phyloP scores from a whole-genome alignment of 1,140 invertebrate genomes.

The Pemphigus obesinymphae region DNA sequence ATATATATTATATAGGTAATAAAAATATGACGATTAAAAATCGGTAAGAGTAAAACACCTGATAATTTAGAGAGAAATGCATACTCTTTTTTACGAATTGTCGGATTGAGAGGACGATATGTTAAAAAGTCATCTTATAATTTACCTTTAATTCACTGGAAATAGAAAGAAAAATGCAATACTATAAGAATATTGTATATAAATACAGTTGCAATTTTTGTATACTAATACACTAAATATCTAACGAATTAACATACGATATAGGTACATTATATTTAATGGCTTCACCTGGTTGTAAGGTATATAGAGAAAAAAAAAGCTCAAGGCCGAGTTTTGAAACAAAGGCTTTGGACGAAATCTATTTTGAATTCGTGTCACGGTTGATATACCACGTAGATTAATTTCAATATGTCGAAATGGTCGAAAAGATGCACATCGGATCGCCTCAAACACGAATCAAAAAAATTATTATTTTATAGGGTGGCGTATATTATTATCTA shows the following conservation, averaged over 20 bases:
- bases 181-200: no score
- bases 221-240: no score
- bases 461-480: not conserved
- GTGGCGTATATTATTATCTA: not conserved
- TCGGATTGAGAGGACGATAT: not conserved
- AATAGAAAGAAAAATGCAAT: not conserved
- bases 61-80: no score
- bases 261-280: not conserved
- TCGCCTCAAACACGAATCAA: no score
- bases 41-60: no score
- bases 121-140: not conserved
- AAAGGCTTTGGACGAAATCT: conserved; percentile 10
- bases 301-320: not conserved
- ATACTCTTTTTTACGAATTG: no score
- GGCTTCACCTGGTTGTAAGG: not conserved
- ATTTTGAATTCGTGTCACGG: conserved; percentile 2
- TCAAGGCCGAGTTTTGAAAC: conserved; percentile 23
- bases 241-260: not conserved
- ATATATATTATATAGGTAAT: no score
- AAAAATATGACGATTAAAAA: no score
- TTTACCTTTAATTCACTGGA: not conserved
- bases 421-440: not conserved
- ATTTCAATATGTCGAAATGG: not conserved
- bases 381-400: not conserved
- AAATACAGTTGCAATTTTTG: not conserved